phyloP scores from a whole-genome alignment of 2,113 vertebrate species.

The Isurus oxyrinchus region DNA sequence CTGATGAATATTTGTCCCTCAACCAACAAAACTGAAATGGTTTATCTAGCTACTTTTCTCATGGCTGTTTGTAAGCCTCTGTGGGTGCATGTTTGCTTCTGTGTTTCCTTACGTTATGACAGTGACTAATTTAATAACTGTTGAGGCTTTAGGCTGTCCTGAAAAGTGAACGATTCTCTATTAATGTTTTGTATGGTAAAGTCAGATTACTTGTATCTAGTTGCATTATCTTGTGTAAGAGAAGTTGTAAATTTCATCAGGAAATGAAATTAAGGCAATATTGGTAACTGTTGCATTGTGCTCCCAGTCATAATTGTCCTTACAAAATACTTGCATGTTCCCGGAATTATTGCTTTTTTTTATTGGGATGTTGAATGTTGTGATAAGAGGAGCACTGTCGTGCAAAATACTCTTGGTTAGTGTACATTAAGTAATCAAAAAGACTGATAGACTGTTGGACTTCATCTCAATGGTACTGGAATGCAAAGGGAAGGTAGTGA shows the following conservation, averaged over 20 bases:
- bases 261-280: neutral
- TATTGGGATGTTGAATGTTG: neutral
- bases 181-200: neutral
- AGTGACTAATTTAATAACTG: neutral
- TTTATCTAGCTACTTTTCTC: neutral
- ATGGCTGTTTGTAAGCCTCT: neutral
- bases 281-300: neutral
- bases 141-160: neutral
- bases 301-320: neutral
- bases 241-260: neutral
- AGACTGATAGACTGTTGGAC: neutral
- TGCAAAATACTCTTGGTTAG: neutral
- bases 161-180: neutral
- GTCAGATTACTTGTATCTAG: neutral
- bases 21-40: neutral
- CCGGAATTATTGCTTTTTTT: neutral
- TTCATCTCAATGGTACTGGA: neutral
- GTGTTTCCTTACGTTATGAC: neutral
- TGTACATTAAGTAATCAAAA: neutral
- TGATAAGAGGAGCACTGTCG: neutral
- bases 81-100: neutral
- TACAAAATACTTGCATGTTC: neutral
- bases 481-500: neutral
- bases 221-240: neutral
- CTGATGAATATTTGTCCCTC: neutral